A percentile compares a stretch with the other conserved stretches of the same genome.
Evolutionary conservation across 2,797 vertebrate species (phyloP).

Genomic region (Sebastes vulpes): DNA sequence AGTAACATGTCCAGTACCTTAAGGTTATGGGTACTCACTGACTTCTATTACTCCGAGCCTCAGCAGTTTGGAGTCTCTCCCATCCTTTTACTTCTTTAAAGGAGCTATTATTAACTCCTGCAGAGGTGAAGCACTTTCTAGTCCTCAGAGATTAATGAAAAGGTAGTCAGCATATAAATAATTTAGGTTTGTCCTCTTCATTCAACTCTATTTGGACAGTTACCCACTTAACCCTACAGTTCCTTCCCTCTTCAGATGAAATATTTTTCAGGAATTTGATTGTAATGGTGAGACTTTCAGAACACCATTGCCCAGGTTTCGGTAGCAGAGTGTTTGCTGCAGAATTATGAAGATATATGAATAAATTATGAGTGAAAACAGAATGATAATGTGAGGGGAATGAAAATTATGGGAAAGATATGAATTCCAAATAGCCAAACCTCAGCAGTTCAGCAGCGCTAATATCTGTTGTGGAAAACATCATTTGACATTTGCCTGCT

Average conservation of each 20-base stretch:
- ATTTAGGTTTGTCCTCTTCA: slow-evolving; percentile 77
- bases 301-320: neutral
- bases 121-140: slow-evolving; percentile 72
- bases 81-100: slow-evolving; percentile 43
- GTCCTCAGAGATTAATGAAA: slow-evolving; percentile 81
- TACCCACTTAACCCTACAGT: slow-evolving; percentile 31
- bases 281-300: neutral
- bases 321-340: neutral
- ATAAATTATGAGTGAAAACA: slow-evolving; percentile 9
- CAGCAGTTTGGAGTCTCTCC: slow-evolving; percentile 24
- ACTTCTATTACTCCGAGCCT: neutral
- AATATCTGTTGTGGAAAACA: neutral
- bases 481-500: slow-evolving; percentile 3
- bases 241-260: slow-evolving; percentile 4
- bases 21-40: neutral
- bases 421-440: neutral
- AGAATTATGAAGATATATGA: neutral
- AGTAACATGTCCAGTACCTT: neutral
- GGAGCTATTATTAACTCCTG: slow-evolving; percentile 78
- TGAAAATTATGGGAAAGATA: neutral
- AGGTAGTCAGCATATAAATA: slow-evolving; percentile 81
- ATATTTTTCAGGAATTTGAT: neutral
- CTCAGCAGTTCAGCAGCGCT: slow-evolving; percentile 5
- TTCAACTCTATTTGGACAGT: slow-evolving; percentile 49
- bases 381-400: neutral